phyloP scores from a whole-genome alignment of 2,888 invertebrate genomes.

The Dynastes maya region DNA sequence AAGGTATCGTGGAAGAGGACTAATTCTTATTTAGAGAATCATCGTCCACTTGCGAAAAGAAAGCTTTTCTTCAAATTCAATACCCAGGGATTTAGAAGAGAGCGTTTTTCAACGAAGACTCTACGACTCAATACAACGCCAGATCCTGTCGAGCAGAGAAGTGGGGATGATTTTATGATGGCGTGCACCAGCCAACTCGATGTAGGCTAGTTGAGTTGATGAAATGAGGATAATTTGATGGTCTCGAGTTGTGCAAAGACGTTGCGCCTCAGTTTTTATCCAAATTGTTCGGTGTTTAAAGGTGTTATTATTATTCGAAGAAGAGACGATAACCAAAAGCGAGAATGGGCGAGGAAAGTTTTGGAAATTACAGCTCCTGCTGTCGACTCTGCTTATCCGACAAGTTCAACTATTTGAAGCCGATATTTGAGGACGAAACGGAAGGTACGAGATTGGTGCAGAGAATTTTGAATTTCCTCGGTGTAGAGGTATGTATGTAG shows the following conservation, averaged over 20 bases:
- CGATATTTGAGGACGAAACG: slow-evolving; percentile 64
- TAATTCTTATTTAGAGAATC: no score
- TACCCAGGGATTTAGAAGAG: slow-evolving; percentile 35
- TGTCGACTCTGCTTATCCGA: slow-evolving; percentile 69
- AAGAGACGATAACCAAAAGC: slow-evolving; percentile 24
- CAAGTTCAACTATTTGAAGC: slow-evolving; percentile 64
- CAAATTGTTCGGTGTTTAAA: slow-evolving; percentile 33
- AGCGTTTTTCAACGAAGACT: slow-evolving; percentile 48
- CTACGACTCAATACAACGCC: slow-evolving; percentile 51
- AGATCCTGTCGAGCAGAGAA: slow-evolving; percentile 52
- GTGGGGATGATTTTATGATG: slow-evolving; percentile 53
- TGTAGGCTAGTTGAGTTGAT: slow-evolving; percentile 41
- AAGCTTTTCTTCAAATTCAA: slow-evolving; percentile 36
- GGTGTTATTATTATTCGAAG: slow-evolving; percentile 36
- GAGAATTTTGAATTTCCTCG: slow-evolving; percentile 78
- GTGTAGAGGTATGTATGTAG: slow-evolving; percentile 76
- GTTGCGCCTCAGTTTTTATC: slow-evolving; percentile 43
- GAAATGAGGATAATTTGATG: slow-evolving; percentile 52
- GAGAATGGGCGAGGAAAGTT: slow-evolving; percentile 54
- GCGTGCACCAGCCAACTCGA: slow-evolving; percentile 51
- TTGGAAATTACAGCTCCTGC: slow-evolving; percentile 64
- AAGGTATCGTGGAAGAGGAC: no score
- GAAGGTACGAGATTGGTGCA: slow-evolving; percentile 71
- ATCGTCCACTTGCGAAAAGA: neutral
- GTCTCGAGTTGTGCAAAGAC: slow-evolving; percentile 28